A percentile compares a stretch with the other conserved stretches of the same genome.
Evolutionary conservation across 2,113 vertebrate genomes (phyloP).

Genomic region (Callospermophilus lateralis): DNA sequence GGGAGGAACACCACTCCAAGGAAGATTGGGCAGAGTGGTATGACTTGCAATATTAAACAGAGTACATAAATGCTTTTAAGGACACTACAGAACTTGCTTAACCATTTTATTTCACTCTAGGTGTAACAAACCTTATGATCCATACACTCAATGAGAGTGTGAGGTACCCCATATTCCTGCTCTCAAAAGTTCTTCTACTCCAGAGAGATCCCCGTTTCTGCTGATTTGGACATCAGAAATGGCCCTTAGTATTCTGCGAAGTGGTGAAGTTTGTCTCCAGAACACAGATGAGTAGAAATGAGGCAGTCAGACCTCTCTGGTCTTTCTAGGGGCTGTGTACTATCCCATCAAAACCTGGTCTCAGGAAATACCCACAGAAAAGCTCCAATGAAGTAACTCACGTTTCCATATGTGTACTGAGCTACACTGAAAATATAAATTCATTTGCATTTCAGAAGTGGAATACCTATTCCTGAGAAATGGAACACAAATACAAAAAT

Average conservation of each 20-base stretch:
- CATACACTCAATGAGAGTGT: not conserved
- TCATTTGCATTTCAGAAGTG: not conserved
- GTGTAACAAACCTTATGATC: not conserved
- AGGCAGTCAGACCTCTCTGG: not conserved
- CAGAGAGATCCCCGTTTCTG: not conserved
- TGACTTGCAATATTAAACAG: not conserved
- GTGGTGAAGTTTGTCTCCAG: not conserved
- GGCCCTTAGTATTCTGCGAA: not conserved
- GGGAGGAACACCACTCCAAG: not conserved
- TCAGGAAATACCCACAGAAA: not conserved
- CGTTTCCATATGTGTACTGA: not conserved
- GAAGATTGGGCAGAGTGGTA: not conserved
- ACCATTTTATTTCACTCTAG: not conserved
- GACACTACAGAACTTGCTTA: not conserved
- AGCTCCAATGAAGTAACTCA: not conserved
- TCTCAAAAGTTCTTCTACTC: slow-evolving; percentile 13
- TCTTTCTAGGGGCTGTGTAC: not conserved
- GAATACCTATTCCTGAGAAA: not conserved
- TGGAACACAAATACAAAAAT: not conserved
- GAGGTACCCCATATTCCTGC: not conserved
- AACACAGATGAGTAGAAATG: not conserved
- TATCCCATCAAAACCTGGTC: not conserved
- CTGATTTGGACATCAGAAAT: not conserved
- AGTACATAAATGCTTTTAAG: slow-evolving; percentile 26
- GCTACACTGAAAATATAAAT: not conserved